Evolutionary conservation across 1,140 invertebrate genomes (phyloP).

Genomic region (Chymomyza costata): DNA sequence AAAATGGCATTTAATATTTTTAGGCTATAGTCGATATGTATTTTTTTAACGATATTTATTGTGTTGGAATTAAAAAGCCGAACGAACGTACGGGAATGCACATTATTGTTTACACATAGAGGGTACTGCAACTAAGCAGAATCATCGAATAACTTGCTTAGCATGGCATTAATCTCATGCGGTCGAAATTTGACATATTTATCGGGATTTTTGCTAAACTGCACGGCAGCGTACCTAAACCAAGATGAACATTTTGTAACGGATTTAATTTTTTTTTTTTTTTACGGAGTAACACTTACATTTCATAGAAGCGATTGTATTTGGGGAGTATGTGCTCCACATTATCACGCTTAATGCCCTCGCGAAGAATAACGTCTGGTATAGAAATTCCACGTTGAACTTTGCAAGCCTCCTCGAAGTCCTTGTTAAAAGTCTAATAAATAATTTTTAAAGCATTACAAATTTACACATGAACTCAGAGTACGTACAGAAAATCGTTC

Average conservation of each 20-base stretch:
- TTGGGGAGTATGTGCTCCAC: slow-evolving; percentile 89
- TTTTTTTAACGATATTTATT: slow-evolving; percentile 66
- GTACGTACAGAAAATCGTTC: slow-evolving; percentile 90
- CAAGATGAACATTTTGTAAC: no score
- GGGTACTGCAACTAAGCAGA: slow-evolving; percentile 41
- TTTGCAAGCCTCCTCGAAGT: slow-evolving; percentile 91
- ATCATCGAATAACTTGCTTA: slow-evolving; percentile 92
- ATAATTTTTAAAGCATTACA: slow-evolving; percentile 9
- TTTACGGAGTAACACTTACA: slow-evolving; percentile 75
- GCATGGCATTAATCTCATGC: slow-evolving; percentile 85
- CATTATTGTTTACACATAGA: neutral
- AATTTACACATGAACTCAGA: slow-evolving; percentile 1
- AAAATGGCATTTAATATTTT: slow-evolving; percentile 66
- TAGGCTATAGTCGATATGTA: slow-evolving; percentile 52
- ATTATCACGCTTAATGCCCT: slow-evolving; percentile 88
- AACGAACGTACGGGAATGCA: slow-evolving; percentile 53
- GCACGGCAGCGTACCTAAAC: slow-evolving; percentile 80
- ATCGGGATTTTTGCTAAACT: slow-evolving; percentile 94
- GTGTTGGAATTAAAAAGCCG: slow-evolving; percentile 64
- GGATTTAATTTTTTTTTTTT: neutral
- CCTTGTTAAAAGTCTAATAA: slow-evolving; percentile 92
- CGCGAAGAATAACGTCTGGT: slow-evolving; percentile 91
- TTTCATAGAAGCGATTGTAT: slow-evolving; percentile 87
- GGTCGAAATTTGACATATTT: slow-evolving; percentile 97
- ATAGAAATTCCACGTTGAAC: slow-evolving; percentile 94